Percentiles rank a stretch among this genome's conserved stretches.
Conservation (phyloP, 2,113 vertebrate genomes). For the Oxyruncus cristatus region DNA sequence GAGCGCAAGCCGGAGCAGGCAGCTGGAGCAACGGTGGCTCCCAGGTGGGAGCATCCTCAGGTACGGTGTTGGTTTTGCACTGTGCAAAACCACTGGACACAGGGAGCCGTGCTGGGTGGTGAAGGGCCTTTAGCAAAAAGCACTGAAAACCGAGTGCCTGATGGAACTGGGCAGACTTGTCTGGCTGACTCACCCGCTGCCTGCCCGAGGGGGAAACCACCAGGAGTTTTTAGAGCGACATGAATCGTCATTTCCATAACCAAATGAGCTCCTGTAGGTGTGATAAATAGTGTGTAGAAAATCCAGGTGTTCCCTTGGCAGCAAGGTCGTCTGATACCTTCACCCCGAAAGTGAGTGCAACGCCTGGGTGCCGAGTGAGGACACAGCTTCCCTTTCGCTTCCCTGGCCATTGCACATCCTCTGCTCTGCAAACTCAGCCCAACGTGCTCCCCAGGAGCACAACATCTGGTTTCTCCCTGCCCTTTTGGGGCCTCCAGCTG, state of each 20-base stretch:
- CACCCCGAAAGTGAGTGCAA: accelerated
- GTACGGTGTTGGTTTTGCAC: neutral
- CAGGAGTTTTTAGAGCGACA: neutral
- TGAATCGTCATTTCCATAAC: neutral
- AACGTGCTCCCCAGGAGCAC: neutral
- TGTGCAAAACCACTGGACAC: neutral
- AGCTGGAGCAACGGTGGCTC: accelerated
- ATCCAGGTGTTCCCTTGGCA: neutral
- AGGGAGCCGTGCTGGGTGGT: accelerated
- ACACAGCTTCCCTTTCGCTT: neutral
- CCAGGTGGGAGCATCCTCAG: neutral
- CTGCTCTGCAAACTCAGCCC: neutral
- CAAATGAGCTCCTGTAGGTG: neutral
- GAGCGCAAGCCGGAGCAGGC: neutral
- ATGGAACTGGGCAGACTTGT: neutral
- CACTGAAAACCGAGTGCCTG: accelerated
- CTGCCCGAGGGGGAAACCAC: neutral
- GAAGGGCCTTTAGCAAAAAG: neutral
- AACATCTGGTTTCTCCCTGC: neutral
- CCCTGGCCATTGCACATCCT: neutral
- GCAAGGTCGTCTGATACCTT: accelerated
- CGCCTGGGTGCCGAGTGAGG: accelerated
- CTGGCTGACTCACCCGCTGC: neutral
- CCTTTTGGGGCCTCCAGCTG: neutral
- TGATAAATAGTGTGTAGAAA: neutral